Percentiles rank a stretch among this genome's conserved stretches.
phyloP scores from a whole-genome alignment of 2,113 vertebrate species.

The Elephas maximus region DNA sequence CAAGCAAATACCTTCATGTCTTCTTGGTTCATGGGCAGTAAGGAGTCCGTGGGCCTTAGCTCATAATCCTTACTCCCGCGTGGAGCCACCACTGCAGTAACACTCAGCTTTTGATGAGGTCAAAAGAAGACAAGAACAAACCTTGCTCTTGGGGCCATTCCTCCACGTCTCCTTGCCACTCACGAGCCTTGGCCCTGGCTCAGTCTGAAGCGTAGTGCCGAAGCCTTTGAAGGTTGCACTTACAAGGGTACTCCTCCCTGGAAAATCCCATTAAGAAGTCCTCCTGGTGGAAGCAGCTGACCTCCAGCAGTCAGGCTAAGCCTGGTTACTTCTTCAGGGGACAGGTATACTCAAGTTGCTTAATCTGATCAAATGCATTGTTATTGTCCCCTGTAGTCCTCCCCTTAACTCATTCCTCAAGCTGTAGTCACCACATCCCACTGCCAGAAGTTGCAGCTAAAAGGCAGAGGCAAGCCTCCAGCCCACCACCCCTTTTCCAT shows the following conservation, averaged over 20 bases:
- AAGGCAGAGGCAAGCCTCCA: not conserved
- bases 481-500: fast-evolving
- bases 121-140: not conserved
- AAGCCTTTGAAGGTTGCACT: not conserved
- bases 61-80: no score
- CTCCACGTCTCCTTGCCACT: no score
- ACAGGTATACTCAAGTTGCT: fast-evolving
- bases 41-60: fast-evolving
- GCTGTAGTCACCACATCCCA: not conserved
- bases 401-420: not conserved
- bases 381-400: not conserved
- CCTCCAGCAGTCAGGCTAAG: not conserved
- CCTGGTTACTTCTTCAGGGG: no score
- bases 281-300: fast-evolving
- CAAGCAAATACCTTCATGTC: not conserved
- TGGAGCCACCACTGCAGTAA: fast-evolving
- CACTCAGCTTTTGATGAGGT: not conserved
- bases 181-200: fast-evolving
- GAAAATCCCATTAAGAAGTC: not conserved
- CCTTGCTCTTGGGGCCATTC: not conserved
- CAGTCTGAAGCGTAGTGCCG: not conserved
- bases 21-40: fast-evolving
- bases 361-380: no score
- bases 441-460: no score
- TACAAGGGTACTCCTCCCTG: fast-evolving